A percentile compares a stretch with the other conserved stretches of the same genome.
Evolutionary conservation across 1,140 invertebrate species (phyloP).

Genomic region (Aphelenchoides besseyi): DNA sequence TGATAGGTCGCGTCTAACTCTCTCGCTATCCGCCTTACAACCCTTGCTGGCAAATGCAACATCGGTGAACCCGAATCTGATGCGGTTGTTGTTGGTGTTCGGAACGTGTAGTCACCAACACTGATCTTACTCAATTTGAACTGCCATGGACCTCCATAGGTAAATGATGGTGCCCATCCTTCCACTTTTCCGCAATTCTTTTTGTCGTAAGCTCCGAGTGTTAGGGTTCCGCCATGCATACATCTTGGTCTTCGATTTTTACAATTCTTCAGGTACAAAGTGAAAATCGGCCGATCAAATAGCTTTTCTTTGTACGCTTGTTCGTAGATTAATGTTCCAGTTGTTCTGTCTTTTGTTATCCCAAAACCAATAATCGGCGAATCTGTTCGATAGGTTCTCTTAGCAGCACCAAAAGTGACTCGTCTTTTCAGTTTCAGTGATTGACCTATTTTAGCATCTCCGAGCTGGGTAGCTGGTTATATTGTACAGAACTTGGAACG

Average conservation of each 20-base stretch:
- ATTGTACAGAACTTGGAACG: not conserved
- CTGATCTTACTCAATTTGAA: not conserved
- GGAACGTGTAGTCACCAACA: not conserved
- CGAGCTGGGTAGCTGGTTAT: not conserved
- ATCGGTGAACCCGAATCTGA: conserved; percentile 2
- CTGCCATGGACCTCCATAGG: not conserved
- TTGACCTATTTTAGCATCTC: not conserved
- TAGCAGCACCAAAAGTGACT: not conserved
- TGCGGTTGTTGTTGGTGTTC: not conserved
- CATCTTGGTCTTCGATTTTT: not conserved
- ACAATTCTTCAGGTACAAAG: conserved; percentile 14
- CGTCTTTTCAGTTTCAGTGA: not conserved
- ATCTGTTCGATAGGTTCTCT: not conserved
- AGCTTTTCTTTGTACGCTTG: conserved; percentile 8
- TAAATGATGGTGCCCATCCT: not conserved
- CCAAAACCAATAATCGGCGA: not conserved
- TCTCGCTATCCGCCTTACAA: not conserved
- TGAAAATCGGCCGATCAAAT: conserved; percentile 14
- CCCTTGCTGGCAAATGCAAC: not conserved
- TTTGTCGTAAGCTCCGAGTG: not conserved
- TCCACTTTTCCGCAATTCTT: conserved; percentile 7
- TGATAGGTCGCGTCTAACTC: not conserved
- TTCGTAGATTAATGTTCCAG: not conserved
- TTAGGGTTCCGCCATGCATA: not conserved
- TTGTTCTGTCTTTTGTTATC: not conserved